These are phyloP conservation scores for Bujurquina vittata DNA, from an alignment of 2,113 vertebrate genomes.

Conservation along the genomic window DNA sequence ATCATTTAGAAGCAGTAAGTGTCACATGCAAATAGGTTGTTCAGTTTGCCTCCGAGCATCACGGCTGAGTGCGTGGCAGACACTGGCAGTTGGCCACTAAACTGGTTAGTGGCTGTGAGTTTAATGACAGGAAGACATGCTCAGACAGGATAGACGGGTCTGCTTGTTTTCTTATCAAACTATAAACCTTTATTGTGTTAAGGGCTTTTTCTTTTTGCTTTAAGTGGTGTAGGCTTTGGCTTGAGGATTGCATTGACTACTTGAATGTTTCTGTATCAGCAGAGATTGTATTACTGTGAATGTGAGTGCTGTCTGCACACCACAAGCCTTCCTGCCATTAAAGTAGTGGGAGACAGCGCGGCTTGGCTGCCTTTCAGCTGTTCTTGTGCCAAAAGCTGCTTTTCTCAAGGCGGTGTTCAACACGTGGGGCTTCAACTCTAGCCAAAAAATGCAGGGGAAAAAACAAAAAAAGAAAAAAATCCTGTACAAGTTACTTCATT, in stretches of 20 bases:
- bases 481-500: constrained; percentile 62
- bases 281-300: constrained; percentile 2
- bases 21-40: constrained; percentile 46
- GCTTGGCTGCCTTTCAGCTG: constrained; percentile 78
- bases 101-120: constrained; percentile 49
- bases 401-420: constrained; percentile 54
- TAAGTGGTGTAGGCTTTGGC: constrained; percentile 29
- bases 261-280: constrained; percentile 36
- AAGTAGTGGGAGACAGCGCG: constrained; percentile 33
- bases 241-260: constrained; percentile 7
- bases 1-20: constrained; percentile 44
- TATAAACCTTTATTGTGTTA: constrained; percentile 26
- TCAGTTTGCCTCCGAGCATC: constrained; percentile 28
- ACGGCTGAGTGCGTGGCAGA: constrained; percentile 15
- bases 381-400: constrained; percentile 75
- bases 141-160: constrained; percentile 54
- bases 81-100: constrained; percentile 48
- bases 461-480: constrained; percentile 17
- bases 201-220: constrained; percentile 10
- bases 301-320: constrained; percentile 8
- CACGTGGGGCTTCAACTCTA: constrained; percentile 55
- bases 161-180: constrained; percentile 45
- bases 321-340: constrained; percentile 40
- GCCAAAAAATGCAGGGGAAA: constrained; percentile 64
- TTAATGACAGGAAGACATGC: constrained; percentile 48